These are phyloP conservation scores for Tapirus indicus DNA, from an alignment of 2,797 vertebrate genomes.

Conservation along the genomic window DNA sequence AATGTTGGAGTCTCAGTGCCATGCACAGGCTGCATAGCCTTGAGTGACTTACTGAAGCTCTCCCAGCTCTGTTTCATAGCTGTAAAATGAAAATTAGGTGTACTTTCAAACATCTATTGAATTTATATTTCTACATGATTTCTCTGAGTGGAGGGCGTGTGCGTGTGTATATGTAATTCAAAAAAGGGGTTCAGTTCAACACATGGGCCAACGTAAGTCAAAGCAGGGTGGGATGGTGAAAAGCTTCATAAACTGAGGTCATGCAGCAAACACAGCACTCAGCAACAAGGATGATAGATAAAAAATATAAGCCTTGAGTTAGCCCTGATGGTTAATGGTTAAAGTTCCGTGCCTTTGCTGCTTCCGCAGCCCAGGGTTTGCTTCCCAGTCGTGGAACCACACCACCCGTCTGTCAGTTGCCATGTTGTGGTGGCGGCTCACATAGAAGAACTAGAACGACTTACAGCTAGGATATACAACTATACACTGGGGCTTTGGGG, in stretches of 20 bases:
- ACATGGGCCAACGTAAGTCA: not conserved
- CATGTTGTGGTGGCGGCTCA: no score
- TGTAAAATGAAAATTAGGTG: not conserved
- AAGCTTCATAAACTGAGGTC: not conserved
- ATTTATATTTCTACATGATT: not conserved
- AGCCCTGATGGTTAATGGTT: no score
- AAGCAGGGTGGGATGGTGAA: not conserved
- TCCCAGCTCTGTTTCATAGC: not conserved
- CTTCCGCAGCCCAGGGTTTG: no score
- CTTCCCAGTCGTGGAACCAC: no score
- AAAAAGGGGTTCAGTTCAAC: not conserved
- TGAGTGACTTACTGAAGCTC: not conserved
- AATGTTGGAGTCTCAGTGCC: not conserved
- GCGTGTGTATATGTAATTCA: not conserved
- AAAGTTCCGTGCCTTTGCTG: no score
- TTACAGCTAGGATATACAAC: no score
- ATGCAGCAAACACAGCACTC: not conserved
- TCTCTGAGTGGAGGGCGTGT: not conserved
- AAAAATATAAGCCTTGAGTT: not conserved
- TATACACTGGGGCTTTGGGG: no score
- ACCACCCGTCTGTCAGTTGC: no score
- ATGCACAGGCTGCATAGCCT: not conserved
- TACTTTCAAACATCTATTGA: not conserved
- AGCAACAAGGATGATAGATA: not conserved
- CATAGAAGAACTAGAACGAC: no score